Conservation (phyloP, 2,888 invertebrate species). For the Chouioia cunea region DNA sequence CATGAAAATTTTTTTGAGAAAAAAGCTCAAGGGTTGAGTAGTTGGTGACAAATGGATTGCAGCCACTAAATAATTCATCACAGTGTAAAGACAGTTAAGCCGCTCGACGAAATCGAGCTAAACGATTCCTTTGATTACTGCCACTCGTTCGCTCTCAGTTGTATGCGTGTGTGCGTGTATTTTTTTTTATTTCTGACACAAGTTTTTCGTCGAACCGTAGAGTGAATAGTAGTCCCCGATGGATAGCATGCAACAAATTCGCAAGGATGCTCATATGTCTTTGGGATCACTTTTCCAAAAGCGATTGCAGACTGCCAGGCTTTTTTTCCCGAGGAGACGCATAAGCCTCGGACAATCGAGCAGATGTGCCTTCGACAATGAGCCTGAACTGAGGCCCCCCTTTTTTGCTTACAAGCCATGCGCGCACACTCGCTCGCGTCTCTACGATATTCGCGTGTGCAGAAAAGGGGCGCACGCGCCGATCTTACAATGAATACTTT, state of each 20-base stretch:
- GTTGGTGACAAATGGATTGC: slow-evolving; percentile 7
- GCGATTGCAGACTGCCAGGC: slow-evolving; percentile 50
- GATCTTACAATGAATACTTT: slow-evolving; percentile 67
- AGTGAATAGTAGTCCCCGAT: neutral
- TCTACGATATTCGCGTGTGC: slow-evolving; percentile 26
- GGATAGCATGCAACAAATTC: slow-evolving; percentile 4
- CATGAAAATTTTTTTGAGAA: too few relatives aligned
- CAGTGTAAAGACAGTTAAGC: slow-evolving; percentile 10
- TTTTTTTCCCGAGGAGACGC: slow-evolving; percentile 58
- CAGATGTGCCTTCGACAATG: slow-evolving; percentile 68
- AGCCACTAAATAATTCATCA: slow-evolving; percentile 24
- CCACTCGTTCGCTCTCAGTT: neutral
- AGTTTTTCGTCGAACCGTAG: neutral
- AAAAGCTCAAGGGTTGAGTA: too few relatives aligned
- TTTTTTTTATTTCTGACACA: neutral
- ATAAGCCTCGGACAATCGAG: slow-evolving; percentile 67
- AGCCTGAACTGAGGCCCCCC: slow-evolving; percentile 39
- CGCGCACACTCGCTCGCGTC: slow-evolving; percentile 2
- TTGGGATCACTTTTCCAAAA: slow-evolving; percentile 41
- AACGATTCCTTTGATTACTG: slow-evolving; percentile 10
- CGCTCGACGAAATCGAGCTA: neutral
- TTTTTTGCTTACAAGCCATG: slow-evolving; percentile 19
- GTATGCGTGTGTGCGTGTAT: neutral
- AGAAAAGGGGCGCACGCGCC: slow-evolving; percentile 66
- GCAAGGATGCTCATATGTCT: slow-evolving; percentile 14